phyloP scores from a whole-genome alignment of 2,113 vertebrate species.

The Aphyosemion australe region DNA sequence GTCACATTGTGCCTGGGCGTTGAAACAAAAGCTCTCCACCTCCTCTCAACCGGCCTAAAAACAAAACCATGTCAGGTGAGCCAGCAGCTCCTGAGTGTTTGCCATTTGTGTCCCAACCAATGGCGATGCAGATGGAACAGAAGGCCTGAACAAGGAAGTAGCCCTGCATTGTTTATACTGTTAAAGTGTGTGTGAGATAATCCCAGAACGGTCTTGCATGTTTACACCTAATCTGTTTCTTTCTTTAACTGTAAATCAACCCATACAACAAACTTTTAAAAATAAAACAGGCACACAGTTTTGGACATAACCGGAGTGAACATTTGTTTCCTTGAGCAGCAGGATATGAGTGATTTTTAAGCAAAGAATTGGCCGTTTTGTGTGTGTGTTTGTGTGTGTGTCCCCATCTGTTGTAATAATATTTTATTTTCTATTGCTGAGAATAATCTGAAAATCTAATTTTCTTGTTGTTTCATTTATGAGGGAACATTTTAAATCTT shows the following conservation, averaged over 20 bases:
- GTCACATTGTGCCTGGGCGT: conserved; percentile 69
- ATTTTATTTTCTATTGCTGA: background rate
- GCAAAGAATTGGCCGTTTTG: no score
- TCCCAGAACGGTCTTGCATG: conserved; percentile 56
- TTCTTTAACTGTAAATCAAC: conserved; percentile 2
- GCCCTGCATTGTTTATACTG: conserved; percentile 73
- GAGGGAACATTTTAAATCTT: background rate
- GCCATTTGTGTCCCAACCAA: conserved; percentile 75
- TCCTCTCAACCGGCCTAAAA: conserved; percentile 72
- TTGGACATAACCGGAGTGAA: background rate
- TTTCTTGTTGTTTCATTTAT: conserved; percentile 14
- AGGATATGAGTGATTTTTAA: background rate
- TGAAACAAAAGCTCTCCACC: conserved; percentile 79
- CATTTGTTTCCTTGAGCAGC: conserved; percentile 7
- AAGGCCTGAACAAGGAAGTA: conserved; percentile 64
- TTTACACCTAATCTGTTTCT: conserved; percentile 35
- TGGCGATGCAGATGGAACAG: conserved; percentile 71
- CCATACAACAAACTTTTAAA: background rate
- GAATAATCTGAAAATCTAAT: background rate
- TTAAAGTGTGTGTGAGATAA: conserved; percentile 67
- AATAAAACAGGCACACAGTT: background rate
- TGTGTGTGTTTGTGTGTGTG: background rate
- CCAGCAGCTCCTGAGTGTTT: conserved; percentile 78
- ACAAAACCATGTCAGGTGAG: conserved; percentile 78
- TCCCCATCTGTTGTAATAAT: background rate